These are phyloP conservation scores for Lepus timidus DNA, from an alignment of 2,113 vertebrate species.

Conservation along the genomic window DNA sequence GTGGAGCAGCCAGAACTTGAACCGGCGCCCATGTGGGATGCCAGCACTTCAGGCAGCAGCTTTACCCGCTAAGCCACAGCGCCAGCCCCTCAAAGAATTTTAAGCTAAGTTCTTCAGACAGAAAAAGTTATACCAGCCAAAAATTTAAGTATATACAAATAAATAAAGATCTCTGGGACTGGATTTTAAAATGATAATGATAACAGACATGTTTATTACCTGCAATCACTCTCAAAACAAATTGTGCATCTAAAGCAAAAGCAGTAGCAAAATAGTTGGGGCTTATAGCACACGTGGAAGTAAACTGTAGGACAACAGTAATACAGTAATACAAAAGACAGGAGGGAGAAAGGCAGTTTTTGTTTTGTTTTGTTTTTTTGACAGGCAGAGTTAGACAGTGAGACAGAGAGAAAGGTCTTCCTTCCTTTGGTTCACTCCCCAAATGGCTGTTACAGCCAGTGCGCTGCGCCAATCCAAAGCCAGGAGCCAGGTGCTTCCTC, in stretches of 20 bases:
- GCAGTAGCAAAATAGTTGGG: not conserved
- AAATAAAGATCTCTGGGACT: not conserved
- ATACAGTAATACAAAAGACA: not conserved
- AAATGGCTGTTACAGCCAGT: no score
- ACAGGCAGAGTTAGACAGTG: no score
- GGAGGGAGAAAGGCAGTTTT: not conserved
- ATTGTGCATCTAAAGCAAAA: not conserved
- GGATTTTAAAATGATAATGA: not conserved
- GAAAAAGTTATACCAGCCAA: not conserved
- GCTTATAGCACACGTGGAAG: not conserved
- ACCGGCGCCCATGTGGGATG: no score
- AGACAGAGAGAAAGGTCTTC: no score
- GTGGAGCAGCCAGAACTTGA: no score
- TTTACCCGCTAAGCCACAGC: no score
- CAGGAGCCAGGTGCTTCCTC: no score
- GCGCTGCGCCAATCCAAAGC: no score
- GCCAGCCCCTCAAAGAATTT: not conserved
- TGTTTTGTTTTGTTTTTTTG: no score
- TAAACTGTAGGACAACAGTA: not conserved
- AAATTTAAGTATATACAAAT: not conserved
- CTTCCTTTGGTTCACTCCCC: no score
- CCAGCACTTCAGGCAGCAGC: no score
- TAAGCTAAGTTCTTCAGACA: not conserved
- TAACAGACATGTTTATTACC: not conserved
- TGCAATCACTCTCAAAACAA: not conserved